These are phyloP conservation scores for Malacosoma neustria DNA, from an alignment of 2,888 invertebrate genomes.

Conservation along the genomic window DNA sequence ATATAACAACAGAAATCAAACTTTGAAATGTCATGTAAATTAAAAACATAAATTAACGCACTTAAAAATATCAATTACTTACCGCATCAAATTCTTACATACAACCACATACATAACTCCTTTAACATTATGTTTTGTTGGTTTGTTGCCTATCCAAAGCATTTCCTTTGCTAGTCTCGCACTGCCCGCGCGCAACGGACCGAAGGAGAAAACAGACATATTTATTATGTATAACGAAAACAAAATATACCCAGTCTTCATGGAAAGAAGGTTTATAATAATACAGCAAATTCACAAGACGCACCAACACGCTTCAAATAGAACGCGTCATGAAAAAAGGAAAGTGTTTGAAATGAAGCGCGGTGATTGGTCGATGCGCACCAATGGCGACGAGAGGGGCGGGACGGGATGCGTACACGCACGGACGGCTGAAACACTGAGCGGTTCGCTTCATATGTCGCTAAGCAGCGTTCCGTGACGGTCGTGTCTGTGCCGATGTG, in stretches of 20 bases:
- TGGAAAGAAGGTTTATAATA: conserved; percentile 18
- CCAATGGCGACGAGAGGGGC: conserved; percentile 61
- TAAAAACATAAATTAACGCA: conserved; percentile 34
- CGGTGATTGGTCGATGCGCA: conserved; percentile 60
- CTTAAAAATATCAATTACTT: conserved; percentile 59
- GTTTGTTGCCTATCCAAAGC: neutral
- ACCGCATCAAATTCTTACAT: neutral
- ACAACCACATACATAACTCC: conserved; percentile 6
- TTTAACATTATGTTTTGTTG: neutral
- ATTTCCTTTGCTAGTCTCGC: conserved; percentile 57
- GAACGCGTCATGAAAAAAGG: conserved; percentile 68
- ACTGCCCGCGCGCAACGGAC: conserved; percentile 63
- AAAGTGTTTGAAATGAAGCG: conserved; percentile 68
- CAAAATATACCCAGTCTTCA: conserved; percentile 8
- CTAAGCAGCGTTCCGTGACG: conserved; percentile 29
- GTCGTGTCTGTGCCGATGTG: conserved; percentile 21
- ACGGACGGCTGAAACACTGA: conserved; percentile 11
- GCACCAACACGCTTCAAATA: conserved; percentile 69
- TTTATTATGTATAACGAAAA: conserved; percentile 8
- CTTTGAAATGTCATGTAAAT: neutral
- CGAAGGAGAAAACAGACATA: conserved; percentile 65
- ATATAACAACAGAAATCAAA: no score
- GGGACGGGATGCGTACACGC: conserved; percentile 23
- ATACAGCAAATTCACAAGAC: conserved; percentile 22
- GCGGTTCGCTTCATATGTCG: conserved; percentile 26